Conservation (phyloP, 1,140 invertebrate genomes). For the Eufriesea mexicana region DNA sequence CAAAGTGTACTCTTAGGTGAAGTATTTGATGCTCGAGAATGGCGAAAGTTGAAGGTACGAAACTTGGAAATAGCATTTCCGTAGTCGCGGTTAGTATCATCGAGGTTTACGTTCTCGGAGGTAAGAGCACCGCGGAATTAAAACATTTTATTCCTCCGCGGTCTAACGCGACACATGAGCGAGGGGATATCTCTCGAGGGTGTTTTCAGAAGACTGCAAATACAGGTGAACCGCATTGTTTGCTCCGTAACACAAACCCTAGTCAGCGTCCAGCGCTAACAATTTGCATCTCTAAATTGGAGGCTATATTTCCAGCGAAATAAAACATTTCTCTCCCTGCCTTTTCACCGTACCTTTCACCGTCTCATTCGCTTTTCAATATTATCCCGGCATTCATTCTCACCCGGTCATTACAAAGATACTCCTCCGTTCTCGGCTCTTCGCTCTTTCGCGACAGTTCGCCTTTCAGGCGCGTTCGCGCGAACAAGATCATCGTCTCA, state of each 20-base stretch:
- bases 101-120: neutral
- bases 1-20: no score
- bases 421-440: neutral
- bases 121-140: neutral
- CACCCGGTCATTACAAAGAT: conserved; percentile 2
- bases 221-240: neutral
- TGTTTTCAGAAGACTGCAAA: neutral
- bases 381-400: conserved; percentile 5
- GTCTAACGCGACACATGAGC: neutral
- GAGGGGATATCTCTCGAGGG: neutral
- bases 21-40: no score
- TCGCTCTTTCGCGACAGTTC: neutral
- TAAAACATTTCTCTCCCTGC: neutral
- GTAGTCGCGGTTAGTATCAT: no score
- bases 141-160: neutral
- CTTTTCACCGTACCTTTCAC: neutral
- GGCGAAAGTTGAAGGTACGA: no score
- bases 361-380: neutral
- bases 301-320: neutral
- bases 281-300: conserved; percentile 6
- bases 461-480: neutral
- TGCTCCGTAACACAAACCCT: neutral
- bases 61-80: no score
- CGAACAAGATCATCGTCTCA: conserved; percentile 3
- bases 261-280: neutral